Evolutionary conservation across 2,888 invertebrate species (phyloP).

Genomic region (Steinernema scapterisci): DNA sequence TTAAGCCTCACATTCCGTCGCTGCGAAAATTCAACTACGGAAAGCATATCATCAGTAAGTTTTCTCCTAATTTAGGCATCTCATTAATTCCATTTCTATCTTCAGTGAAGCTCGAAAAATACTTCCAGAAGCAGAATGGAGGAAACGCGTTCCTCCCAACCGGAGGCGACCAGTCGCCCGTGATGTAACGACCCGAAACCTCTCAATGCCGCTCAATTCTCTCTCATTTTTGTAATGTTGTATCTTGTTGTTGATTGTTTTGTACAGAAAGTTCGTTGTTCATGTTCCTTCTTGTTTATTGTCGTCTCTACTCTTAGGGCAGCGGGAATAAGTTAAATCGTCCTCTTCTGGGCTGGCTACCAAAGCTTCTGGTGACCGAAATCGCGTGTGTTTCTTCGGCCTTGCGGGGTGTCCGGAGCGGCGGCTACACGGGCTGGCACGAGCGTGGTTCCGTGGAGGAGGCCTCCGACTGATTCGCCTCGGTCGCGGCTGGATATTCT

Average conservation of each 20-base stretch:
- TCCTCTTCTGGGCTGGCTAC: constrained; percentile 36
- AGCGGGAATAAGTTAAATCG: not conserved
- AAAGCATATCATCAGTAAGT: constrained; percentile 67
- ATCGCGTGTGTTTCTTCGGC: constrained; percentile 60
- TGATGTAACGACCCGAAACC: no score
- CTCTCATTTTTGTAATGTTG: no score
- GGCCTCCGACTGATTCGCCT: constrained; percentile 45
- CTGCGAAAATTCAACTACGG: constrained; percentile 94
- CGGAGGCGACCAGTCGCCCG: no score
- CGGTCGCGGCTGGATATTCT: not conserved
- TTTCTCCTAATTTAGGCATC: not conserved
- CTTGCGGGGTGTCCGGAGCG: constrained; percentile 60
- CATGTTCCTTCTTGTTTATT: no score
- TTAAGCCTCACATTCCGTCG: constrained; percentile 93
- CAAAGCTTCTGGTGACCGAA: constrained; percentile 60
- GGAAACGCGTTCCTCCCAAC: not conserved
- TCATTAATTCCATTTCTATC: not conserved
- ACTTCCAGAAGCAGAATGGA: constrained; percentile 61
- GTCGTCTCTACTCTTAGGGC: no score
- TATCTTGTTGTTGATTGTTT: no score
- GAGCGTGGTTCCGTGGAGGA: constrained; percentile 48
- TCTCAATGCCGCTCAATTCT: no score
- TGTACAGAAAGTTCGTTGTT: no score
- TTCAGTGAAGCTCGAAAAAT: constrained; percentile 68
- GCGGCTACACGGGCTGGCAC: constrained; percentile 35